phyloP scores from a whole-genome alignment of 2,888 invertebrate species.

The Dromius quadrimaculatus region DNA sequence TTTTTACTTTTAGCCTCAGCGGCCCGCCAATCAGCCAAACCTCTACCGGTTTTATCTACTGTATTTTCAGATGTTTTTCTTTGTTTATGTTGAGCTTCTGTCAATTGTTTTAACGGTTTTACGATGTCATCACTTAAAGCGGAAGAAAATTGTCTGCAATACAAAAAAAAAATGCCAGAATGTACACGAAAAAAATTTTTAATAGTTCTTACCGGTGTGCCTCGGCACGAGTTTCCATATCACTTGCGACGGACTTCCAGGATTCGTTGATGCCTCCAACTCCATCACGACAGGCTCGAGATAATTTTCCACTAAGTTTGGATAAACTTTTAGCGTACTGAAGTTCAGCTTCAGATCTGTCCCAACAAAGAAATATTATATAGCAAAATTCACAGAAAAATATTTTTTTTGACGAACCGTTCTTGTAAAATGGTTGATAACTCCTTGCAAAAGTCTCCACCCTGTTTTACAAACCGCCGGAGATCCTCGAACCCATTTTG shows the following conservation, averaged over 20 bases:
- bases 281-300: constrained; percentile 84
- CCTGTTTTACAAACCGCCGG: constrained; percentile 91
- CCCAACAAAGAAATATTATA: not conserved
- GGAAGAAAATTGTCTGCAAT: constrained; percentile 79
- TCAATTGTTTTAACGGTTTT: constrained; percentile 83
- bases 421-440: constrained; percentile 89
- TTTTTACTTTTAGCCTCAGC: constrained; percentile 92
- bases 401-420: constrained; percentile 73
- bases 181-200: constrained; percentile 48
- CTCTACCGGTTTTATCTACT: constrained; percentile 88
- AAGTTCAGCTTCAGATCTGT: constrained; percentile 90
- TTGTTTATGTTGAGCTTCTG: constrained; percentile 78
- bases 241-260: constrained; percentile 91
- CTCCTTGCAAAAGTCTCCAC: constrained; percentile 95
- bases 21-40: constrained; percentile 85
- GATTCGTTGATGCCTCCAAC: constrained; percentile 87
- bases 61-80: constrained; percentile 80
- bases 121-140: constrained; percentile 89
- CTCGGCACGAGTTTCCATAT: constrained; percentile 93
- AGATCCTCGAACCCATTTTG: constrained; percentile 95
- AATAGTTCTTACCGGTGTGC: constrained; percentile 83
- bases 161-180: not conserved
- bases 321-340: constrained; percentile 91
- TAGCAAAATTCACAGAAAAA: constrained; percentile 14
- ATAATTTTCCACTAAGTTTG: constrained; percentile 87